Percentiles rank a stretch among this genome's conserved stretches.
Evolutionary conservation across 2,888 invertebrate genomes (phyloP).

Genomic region (Caenorhabditis angaria): DNA sequence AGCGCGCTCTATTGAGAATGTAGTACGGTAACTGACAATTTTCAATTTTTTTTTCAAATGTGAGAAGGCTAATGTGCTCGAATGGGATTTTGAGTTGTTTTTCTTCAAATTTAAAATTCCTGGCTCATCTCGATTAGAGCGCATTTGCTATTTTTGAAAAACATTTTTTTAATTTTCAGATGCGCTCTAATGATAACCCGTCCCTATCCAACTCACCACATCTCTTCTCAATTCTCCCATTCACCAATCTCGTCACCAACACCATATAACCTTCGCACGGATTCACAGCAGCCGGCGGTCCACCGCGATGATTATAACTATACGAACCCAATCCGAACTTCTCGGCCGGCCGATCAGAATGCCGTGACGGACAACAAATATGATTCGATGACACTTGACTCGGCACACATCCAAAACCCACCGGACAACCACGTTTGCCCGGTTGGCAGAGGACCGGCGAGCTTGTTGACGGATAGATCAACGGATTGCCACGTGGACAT

Average conservation of each 20-base stretch:
- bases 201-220: conserved; percentile 57
- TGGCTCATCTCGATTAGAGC: background rate
- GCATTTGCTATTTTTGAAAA: no score
- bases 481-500: conserved; percentile 51
- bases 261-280: conserved; percentile 54
- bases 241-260: conserved; percentile 49
- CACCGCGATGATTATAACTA: conserved; percentile 36
- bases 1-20: no score
- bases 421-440: conserved; percentile 48
- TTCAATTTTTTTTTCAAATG: no score
- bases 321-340: conserved; percentile 32
- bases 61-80: no score
- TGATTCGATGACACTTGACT: conserved; percentile 34
- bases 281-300: conserved; percentile 34
- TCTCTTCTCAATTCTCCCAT: conserved; percentile 51
- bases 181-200: no score
- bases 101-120: no score
- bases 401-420: conserved; percentile 44
- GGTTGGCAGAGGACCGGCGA: conserved; percentile 57
- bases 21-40: no score
- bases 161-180: no score
- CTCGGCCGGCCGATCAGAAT: conserved; percentile 28
- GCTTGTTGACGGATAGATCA: conserved; percentile 57
- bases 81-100: no score
- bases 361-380: conserved; percentile 48